A percentile compares a stretch with the other conserved stretches of the same genome.
These are phyloP conservation scores for Limanda limanda DNA, from an alignment of 2,113 vertebrate genomes.

Conservation along the genomic window DNA sequence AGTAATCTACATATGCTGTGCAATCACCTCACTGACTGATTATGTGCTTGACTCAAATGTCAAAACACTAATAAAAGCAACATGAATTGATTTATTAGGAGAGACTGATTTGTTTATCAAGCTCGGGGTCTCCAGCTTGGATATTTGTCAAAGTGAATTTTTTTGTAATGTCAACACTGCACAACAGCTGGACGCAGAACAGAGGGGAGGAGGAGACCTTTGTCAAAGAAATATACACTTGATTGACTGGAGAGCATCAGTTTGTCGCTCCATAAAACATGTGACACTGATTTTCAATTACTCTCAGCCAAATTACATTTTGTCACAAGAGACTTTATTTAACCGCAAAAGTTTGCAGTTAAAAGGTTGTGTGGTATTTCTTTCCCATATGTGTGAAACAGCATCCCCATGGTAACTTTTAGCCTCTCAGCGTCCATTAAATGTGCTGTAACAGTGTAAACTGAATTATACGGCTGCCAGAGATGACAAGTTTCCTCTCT, in stretches of 20 bases:
- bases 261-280: neutral
- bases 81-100: slow-evolving; percentile 65
- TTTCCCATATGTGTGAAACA: neutral
- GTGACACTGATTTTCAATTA: neutral
- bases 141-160: slow-evolving; percentile 69
- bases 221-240: neutral
- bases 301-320: neutral
- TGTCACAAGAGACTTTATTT: neutral
- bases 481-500: slow-evolving; percentile 40
- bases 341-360: neutral
- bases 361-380: neutral
- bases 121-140: slow-evolving; percentile 44
- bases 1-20: slow-evolving; percentile 53
- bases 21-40: slow-evolving; percentile 63
- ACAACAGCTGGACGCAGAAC: slow-evolving; percentile 57
- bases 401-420: neutral
- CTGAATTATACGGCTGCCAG: slow-evolving; percentile 25
- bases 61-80: slow-evolving; percentile 75
- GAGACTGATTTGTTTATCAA: slow-evolving; percentile 68
- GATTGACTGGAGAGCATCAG: neutral
- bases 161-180: slow-evolving; percentile 63
- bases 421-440: neutral
- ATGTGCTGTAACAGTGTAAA: slow-evolving; percentile 16
- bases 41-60: slow-evolving; percentile 61
- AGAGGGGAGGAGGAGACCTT: slow-evolving; percentile 8